phyloP scores from a whole-genome alignment of 92 coral and sea anemone genomes.

The Palythoa heliodiscus region DNA sequence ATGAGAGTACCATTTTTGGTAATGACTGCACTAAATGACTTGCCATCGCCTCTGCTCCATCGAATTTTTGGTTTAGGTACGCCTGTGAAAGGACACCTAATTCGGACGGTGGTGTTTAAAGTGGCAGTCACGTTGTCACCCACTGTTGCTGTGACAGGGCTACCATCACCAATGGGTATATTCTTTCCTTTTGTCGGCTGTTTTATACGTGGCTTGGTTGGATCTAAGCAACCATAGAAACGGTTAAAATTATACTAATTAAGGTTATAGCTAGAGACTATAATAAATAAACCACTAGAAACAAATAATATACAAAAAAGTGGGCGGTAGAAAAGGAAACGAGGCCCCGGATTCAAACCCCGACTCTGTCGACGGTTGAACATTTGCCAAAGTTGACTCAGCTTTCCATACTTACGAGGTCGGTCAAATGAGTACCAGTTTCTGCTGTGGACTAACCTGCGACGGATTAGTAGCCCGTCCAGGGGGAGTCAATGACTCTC shows the following conservation, averaged over 20 bases:
- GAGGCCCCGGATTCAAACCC: too few species aligned
- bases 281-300: not conserved
- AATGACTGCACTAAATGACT: constrained; percentile 26
- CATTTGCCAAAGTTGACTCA: too few species aligned
- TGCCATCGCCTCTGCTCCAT: constrained; percentile 31
- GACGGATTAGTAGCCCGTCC: too few species aligned
- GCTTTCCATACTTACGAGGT: too few species aligned
- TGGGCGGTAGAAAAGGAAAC: too few species aligned
- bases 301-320: not conserved
- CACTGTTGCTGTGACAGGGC: constrained; percentile 21
- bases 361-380: too few species aligned
- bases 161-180: constrained; percentile 22
- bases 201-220: constrained; percentile 10
- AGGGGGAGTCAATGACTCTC: too few species aligned
- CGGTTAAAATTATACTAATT: not conserved
- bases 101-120: constrained; percentile 23
- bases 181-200: constrained; percentile 13
- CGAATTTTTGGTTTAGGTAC: constrained; percentile 13
- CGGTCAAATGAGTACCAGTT: too few species aligned
- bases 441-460: too few species aligned
- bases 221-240: not conserved
- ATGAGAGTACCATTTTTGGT: not conserved
- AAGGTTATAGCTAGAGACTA: not conserved
- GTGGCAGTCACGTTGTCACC: constrained; percentile 39
- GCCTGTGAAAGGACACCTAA: constrained; percentile 29